phyloP scores from a whole-genome alignment of 2,888 invertebrate genomes.

The Orthonychiurus folsomi region DNA sequence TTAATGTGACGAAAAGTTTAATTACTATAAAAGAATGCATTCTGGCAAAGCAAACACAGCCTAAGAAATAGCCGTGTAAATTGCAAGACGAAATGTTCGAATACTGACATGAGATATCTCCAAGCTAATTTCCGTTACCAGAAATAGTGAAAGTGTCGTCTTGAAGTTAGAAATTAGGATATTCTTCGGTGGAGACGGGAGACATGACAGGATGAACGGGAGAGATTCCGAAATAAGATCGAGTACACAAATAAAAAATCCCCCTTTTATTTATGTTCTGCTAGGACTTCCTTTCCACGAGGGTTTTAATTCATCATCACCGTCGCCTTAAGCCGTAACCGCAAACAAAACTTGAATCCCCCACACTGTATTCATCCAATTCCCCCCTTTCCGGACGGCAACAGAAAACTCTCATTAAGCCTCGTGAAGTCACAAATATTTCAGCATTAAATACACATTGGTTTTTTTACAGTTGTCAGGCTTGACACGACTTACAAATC shows the following conservation, averaged over 20 bases:
- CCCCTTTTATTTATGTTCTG: not conserved
- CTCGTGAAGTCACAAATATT: not conserved
- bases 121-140: too few relatives aligned
- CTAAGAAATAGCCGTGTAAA: too few relatives aligned
- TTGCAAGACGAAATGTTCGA: too few relatives aligned
- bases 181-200: not conserved
- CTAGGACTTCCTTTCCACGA: not conserved
- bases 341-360: too few relatives aligned
- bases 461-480: not conserved
- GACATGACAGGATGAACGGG: not conserved
- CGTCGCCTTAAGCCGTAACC: not conserved
- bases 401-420: not conserved
- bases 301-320: not conserved
- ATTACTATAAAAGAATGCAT: too few relatives aligned
- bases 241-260: not conserved
- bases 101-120: too few relatives aligned
- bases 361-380: too few relatives aligned
- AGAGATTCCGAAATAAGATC: not conserved
- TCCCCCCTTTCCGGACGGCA: not conserved
- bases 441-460: conserved; percentile 1
- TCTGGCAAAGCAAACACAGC: too few relatives aligned
- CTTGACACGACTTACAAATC: not conserved
- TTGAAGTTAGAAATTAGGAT: not conserved
- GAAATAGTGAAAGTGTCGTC: too few relatives aligned
- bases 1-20: too few relatives aligned